phyloP scores from a whole-genome alignment of 1,140 invertebrate species.

The Paraescarpia echinospica region DNA sequence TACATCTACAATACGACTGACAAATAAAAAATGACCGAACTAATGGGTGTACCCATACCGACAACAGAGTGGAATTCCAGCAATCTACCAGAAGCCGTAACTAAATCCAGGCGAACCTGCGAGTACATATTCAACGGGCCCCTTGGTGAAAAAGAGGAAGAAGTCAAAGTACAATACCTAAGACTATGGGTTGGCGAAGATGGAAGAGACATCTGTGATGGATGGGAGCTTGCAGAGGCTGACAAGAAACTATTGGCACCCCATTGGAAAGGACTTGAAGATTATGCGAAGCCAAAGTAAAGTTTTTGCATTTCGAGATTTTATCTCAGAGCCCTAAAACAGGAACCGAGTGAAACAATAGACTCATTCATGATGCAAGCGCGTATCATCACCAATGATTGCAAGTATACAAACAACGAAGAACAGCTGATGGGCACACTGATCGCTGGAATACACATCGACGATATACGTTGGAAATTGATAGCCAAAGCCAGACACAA shows the following conservation, averaged over 20 bases:
- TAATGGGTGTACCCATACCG: too few species aligned
- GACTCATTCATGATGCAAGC: not conserved
- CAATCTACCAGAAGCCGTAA: too few species aligned
- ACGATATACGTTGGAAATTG: not conserved
- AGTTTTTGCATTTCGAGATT: conserved; percentile 2
- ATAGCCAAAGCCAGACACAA: not conserved
- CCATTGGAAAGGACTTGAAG: not conserved
- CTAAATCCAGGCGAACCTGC: too few species aligned
- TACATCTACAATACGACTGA: too few species aligned
- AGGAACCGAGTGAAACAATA: not conserved
- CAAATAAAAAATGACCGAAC: too few species aligned
- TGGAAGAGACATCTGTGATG: too few species aligned
- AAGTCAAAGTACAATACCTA: too few species aligned
- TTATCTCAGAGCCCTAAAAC: not conserved
- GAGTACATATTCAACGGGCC: too few species aligned
- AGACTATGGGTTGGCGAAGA: too few species aligned
- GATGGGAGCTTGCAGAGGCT: not conserved
- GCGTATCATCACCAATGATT: conserved; percentile 14
- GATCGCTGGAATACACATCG: not conserved
- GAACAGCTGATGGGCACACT: conserved; percentile 7
- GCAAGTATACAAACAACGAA: conserved; percentile 19
- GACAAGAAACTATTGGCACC: not conserved
- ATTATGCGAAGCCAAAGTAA: not conserved
- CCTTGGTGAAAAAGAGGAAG: too few species aligned
- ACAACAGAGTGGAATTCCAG: too few species aligned